Percentiles rank a stretch among this genome's conserved stretches.
phyloP scores from a whole-genome alignment of 2,888 invertebrate genomes.

The Hydrotaea diabolus region DNA sequence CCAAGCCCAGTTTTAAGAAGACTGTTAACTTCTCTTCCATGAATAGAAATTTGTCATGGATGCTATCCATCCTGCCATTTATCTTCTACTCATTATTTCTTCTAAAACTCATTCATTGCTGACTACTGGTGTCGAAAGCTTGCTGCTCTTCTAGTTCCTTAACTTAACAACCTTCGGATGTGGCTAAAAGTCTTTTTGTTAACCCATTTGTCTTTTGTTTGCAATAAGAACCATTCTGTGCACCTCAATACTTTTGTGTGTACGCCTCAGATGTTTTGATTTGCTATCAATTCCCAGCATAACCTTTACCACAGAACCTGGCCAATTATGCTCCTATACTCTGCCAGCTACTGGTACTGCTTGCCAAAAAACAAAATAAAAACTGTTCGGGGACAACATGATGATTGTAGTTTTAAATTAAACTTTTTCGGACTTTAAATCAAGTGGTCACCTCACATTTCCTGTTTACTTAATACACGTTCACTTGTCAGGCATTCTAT shows the following conservation, averaged over 20 bases:
- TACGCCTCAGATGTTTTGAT: background rate
- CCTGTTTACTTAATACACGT: conserved; percentile 4
- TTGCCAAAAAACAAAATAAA: background rate
- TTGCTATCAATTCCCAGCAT: background rate
- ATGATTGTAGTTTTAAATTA: conserved; percentile 26
- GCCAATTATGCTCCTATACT: conserved; percentile 17
- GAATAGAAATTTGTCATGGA: too few relatives aligned
- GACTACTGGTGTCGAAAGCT: too few relatives aligned
- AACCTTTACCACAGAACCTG: background rate
- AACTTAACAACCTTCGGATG: too few relatives aligned
- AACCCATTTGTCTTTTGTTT: too few relatives aligned
- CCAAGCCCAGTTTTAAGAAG: too few relatives aligned
- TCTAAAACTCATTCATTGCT: too few relatives aligned
- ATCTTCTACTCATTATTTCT: too few relatives aligned
- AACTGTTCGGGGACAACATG: background rate
- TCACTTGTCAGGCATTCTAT: background rate
- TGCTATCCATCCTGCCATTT: too few relatives aligned
- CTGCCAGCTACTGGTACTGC: background rate
- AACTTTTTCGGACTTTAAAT: conserved; percentile 4
- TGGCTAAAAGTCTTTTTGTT: too few relatives aligned
- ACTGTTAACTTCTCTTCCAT: too few relatives aligned
- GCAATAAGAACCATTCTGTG: too few relatives aligned
- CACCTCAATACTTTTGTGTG: background rate
- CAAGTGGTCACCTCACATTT: background rate
- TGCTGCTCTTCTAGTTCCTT: too few relatives aligned